Evolutionary conservation across 2,888 invertebrate species (phyloP), one percentile per base, ranked within the genome.

Genomic region (Leptothorax acervorum): DNA sequence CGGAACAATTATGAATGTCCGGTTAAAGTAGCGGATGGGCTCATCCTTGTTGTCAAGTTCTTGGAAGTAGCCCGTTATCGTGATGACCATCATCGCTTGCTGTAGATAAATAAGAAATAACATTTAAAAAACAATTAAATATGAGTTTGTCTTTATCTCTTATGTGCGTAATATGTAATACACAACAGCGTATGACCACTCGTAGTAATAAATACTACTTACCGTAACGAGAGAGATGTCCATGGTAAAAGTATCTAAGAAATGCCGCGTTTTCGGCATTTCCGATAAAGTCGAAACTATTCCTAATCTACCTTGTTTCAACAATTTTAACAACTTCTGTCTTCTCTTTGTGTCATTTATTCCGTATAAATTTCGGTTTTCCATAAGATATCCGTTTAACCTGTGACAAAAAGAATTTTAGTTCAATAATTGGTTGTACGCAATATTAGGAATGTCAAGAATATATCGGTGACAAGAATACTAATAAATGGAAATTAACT

Each of bases 231-330:
- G 95, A 39, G 97, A 96, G 81, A 99, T 96, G 95, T 99, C 99
- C 42, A 99, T 97, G 1, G 97, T 96, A 92, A 99, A 99, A 23
- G 98, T 98, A 94, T 97, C 96, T 12, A 97, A 96, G 94, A 99
- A 98, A 93, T 99, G 99, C 71, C 96, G 96, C 0, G 99, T 98
- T 90, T 96, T 96, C 0, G 99, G 99, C 95, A 99, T 95, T 90
- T 97, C 97, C 2, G 97, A 97, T 53, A 97, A 97, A 0, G 23
- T 23, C 23, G 98, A 97, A 0, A 99, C 97, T 5, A 99, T 97
- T 84, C 97, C 96, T 66, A 98, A 93, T 79, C 97, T 96, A 8
- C 99, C 99, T 71, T 96, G 96, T 91, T 97, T 97, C 60, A 99
- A 93, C 78, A 97, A 95, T 86, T 97, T 23, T 23, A 23, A 23